Conservation (phyloP, 2,888 invertebrate genomes). For the Epinotia nisella region DNA sequence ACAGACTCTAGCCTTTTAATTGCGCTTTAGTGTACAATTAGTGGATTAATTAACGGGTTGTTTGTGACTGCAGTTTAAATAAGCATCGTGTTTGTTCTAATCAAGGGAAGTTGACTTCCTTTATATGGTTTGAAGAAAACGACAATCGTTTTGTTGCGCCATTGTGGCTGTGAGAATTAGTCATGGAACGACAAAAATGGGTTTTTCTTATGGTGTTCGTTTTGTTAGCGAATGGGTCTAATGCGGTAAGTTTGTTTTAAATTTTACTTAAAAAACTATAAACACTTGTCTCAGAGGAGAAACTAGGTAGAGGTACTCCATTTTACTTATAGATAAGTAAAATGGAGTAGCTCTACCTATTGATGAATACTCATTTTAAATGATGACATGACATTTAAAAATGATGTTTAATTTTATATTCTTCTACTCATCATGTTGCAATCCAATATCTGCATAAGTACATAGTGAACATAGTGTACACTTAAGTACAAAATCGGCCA, state of each 20-base stretch:
- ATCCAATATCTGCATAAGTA: too few species aligned
- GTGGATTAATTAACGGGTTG: conserved; percentile 35
- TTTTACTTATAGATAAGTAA: too few species aligned
- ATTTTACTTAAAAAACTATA: too few species aligned
- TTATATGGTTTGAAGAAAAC: conserved; percentile 49
- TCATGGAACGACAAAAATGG: conserved; percentile 55
- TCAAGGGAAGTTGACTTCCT: conserved; percentile 45
- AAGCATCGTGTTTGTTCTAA: conserved; percentile 20
- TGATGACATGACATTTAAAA: too few species aligned
- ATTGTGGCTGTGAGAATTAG: conserved; percentile 16
- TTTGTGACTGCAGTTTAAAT: neutral
- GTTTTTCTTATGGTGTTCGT: conserved; percentile 56
- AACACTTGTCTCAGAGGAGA: too few species aligned
- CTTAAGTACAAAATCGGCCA: too few species aligned
- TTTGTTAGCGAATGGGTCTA: conserved; percentile 52
- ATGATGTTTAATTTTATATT: too few species aligned
- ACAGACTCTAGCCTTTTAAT: conserved; percentile 23
- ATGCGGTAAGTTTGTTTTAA: conserved; percentile 65
- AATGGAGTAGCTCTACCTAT: too few species aligned
- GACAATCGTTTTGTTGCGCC: conserved; percentile 25
- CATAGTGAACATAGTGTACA: too few species aligned
- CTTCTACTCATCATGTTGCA: too few species aligned
- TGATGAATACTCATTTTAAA: too few species aligned
- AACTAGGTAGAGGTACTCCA: too few species aligned
- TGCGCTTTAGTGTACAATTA: conserved; percentile 26